Conservation (phyloP, 2,797 vertebrate species). For the Momotus momota region DNA sequence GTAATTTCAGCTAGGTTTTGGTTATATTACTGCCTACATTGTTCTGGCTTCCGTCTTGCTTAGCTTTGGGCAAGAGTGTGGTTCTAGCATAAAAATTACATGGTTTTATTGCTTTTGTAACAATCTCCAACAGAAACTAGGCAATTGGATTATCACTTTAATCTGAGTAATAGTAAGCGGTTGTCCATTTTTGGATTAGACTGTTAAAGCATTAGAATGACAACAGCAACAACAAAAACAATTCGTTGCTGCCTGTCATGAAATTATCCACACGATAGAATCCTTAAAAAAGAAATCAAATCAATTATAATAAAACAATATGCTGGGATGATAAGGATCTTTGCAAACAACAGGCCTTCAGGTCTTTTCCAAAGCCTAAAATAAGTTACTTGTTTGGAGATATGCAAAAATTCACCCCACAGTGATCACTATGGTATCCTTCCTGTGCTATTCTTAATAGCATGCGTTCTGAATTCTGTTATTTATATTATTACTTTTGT, state of each 20-base stretch:
- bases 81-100: not conserved
- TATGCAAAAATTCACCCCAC: not conserved
- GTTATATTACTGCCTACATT: not conserved
- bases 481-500: slow-evolving; percentile 1
- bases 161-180: not conserved
- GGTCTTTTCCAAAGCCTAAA: not conserved
- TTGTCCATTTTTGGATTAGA: not conserved
- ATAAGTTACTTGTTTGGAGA: not conserved
- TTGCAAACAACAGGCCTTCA: not conserved
- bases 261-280: not conserved
- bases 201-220: not conserved
- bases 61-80: not conserved
- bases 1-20: not conserved
- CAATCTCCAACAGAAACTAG: not conserved
- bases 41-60: not conserved
- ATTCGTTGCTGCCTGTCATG: not conserved
- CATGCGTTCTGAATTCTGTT: not conserved
- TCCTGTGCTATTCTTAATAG: not conserved
- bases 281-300: not conserved
- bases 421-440: rapidly evolving
- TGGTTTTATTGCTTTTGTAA: not conserved
- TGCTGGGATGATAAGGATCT: not conserved
- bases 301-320: not conserved
- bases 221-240: not conserved
- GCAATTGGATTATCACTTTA: not conserved